These are phyloP conservation scores for Lacanobia wlatinum DNA, from an alignment of 2,888 invertebrate genomes.

Conservation along the genomic window DNA sequence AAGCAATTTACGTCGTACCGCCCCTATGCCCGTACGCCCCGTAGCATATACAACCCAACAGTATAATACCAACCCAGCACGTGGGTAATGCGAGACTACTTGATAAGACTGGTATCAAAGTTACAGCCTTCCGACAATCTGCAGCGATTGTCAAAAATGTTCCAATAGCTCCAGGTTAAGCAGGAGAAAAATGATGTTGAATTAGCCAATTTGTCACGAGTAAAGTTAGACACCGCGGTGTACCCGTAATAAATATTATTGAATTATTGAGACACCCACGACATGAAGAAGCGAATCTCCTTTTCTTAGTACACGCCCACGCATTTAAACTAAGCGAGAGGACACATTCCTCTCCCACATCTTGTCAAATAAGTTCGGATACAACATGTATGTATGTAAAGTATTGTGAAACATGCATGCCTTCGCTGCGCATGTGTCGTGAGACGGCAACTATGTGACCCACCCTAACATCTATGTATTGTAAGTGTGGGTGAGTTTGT, in stretches of 20 bases:
- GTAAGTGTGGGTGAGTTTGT: background rate
- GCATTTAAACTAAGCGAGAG: constrained; percentile 2
- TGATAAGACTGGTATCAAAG: no score
- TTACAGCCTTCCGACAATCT: no score
- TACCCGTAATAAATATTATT: constrained; percentile 4
- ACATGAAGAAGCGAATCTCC: background rate
- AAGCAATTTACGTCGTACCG: no score
- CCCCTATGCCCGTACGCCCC: no score
- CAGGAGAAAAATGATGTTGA: background rate
- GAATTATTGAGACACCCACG: background rate
- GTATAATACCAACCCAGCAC: no score
- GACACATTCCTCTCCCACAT: background rate
- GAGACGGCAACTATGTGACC: constrained; percentile 19
- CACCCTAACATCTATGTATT: constrained; percentile 9
- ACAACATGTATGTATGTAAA: no score
- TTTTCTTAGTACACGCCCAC: constrained; percentile 14
- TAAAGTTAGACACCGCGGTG: background rate
- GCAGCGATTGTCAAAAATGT: no score
- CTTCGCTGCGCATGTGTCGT: constrained; percentile 27
- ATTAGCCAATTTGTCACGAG: background rate
- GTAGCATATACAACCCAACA: no score
- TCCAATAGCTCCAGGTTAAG: no score
- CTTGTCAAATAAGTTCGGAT: constrained; percentile 1
- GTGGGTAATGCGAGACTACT: no score
- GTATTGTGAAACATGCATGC: constrained; percentile 53